Conservation (phyloP, 2,888 invertebrate species). For the Euphydryas editha region DNA sequence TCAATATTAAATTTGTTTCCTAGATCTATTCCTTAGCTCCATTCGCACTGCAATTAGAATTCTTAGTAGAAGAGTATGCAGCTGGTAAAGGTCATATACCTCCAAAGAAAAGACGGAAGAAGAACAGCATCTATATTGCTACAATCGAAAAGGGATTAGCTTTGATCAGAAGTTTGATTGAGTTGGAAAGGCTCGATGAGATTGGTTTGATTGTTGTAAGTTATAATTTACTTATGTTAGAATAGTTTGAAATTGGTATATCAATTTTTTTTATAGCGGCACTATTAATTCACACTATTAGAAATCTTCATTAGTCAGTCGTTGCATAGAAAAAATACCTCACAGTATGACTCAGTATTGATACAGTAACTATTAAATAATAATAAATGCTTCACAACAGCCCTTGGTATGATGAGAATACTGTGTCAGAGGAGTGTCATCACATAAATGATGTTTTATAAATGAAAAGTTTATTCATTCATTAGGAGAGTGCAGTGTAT, state of each 20-base stretch:
- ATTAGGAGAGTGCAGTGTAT: no score
- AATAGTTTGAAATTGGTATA: neutral
- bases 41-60: constrained; percentile 93
- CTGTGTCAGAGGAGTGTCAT: no score
- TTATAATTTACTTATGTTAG: neutral
- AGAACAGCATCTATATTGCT: constrained; percentile 93
- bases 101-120: constrained; percentile 88
- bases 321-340: no score
- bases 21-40: constrained; percentile 92
- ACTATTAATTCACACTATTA: no score
- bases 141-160: constrained; percentile 97
- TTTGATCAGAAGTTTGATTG: constrained; percentile 93
- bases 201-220: constrained; percentile 89
- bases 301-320: no score
- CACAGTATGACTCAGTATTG: no score
- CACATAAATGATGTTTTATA: no score
- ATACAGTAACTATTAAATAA: no score
- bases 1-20: constrained; percentile 38
- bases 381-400: no score
- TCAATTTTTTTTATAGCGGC: no score
- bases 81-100: constrained; percentile 96
- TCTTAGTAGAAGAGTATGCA: constrained; percentile 97
- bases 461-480: no score
- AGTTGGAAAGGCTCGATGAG: constrained; percentile 88
- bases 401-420: no score